Percentiles rank a stretch among this genome's conserved stretches.
Conservation (phyloP, 2,797 vertebrate species). For the Lepidocolaptes lacrymiger region DNA sequence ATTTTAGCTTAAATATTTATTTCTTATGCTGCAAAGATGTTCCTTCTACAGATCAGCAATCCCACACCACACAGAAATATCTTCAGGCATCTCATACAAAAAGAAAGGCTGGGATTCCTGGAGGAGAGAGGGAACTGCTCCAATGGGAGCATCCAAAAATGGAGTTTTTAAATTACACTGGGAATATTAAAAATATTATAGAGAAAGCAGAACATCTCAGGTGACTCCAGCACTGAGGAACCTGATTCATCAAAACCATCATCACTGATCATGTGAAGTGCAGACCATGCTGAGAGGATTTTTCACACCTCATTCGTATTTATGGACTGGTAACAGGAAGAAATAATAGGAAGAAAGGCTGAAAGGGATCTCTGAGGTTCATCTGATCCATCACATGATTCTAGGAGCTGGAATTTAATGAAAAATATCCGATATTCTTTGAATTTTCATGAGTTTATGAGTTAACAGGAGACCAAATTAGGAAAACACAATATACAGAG, state of each 20-base stretch:
- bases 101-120: neutral
- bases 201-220: neutral
- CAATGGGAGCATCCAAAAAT: neutral
- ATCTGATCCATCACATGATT: too few relatives aligned
- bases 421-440: too few relatives aligned
- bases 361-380: neutral
- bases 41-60: neutral
- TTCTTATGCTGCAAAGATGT: neutral
- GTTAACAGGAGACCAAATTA: neutral
- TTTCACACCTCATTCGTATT: neutral
- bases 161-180: rapidly evolving
- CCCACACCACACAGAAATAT: neutral
- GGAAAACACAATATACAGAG: neutral
- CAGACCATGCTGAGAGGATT: neutral
- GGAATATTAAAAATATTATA: neutral
- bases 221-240: neutral
- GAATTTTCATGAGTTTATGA: neutral
- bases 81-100: neutral
- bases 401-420: too few relatives aligned
- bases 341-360: neutral
- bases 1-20: neutral
- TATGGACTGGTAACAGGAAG: neutral
- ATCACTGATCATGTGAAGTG: rapidly evolving
- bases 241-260: too few relatives aligned
- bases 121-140: neutral